Evolutionary conservation across 2,113 vertebrate species (phyloP).

Genomic region (Bucco capensis): DNA sequence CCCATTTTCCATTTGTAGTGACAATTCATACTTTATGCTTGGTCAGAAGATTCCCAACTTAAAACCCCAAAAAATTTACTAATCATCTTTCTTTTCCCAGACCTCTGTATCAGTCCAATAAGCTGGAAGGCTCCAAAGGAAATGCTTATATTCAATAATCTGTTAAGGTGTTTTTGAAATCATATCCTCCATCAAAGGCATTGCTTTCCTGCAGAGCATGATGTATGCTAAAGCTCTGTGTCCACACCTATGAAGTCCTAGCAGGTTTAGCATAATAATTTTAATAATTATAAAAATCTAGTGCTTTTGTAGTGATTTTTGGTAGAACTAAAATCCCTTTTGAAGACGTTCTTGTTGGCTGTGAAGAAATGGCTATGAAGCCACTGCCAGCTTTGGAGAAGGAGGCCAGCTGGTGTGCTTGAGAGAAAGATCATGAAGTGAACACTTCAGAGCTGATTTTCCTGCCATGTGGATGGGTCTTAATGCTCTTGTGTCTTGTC

Average conservation of each 20-base stretch:
- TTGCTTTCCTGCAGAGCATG: neutral
- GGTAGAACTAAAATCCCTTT: neutral
- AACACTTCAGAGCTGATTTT: neutral
- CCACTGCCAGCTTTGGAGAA: neutral
- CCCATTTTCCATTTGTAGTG: neutral
- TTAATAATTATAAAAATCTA: neutral
- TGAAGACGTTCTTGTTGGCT: neutral
- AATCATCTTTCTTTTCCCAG: neutral
- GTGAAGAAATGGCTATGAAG: neutral
- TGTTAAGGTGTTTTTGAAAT: neutral
- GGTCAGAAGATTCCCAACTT: neutral
- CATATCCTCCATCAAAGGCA: neutral
- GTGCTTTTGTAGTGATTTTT: neutral
- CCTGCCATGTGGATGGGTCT: neutral
- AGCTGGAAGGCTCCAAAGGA: neutral
- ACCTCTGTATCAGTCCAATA: neutral
- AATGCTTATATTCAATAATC: neutral
- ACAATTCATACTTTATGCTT: neutral
- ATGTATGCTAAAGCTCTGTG: neutral
- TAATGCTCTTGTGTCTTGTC: neutral
- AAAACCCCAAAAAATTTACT: neutral
- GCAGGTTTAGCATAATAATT: neutral
- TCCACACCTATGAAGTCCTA: neutral
- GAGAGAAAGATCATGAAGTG: neutral
- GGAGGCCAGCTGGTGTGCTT: neutral